These are phyloP conservation scores for Avahi laniger DNA, from an alignment of 2,797 vertebrate species.

Conservation along the genomic window DNA sequence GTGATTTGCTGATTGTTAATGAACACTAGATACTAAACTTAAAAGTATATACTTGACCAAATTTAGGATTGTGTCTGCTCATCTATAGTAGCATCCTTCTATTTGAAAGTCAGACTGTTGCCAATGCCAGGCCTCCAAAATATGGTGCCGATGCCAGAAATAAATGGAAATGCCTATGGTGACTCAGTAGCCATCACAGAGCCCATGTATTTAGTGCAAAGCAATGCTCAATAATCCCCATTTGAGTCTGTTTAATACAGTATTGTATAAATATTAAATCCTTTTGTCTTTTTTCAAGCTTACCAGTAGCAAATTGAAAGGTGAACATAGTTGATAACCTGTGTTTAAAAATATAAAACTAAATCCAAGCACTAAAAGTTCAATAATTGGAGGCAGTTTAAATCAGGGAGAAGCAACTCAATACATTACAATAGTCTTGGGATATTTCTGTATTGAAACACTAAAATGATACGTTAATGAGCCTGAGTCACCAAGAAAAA, in stretches of 20 bases:
- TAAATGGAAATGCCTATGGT: not conserved
- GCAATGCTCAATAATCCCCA: not conserved
- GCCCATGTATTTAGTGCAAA: not conserved
- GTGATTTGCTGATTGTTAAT: conserved; percentile 25
- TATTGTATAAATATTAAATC: not conserved
- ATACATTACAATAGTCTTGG: not conserved
- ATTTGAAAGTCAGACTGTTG: not conserved
- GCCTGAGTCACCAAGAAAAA: not conserved
- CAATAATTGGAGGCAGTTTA: not conserved
- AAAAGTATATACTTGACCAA: not conserved
- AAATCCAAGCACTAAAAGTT: not conserved
- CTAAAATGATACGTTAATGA: not conserved
- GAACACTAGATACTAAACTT: not conserved
- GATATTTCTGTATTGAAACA: not conserved
- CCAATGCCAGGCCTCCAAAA: not conserved
- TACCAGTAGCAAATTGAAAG: not conserved
- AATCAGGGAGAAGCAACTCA: not conserved
- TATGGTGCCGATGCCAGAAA: not conserved
- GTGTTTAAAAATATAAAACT: conserved; percentile 20
- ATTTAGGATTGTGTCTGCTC: not conserved
- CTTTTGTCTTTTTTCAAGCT: not conserved
- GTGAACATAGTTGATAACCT: not conserved
- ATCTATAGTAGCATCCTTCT: not conserved
- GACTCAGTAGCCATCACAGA: not conserved
- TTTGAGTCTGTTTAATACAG: not conserved